Evolutionary conservation across 2,113 vertebrate genomes (phyloP).

Genomic region (Tupaia chinensis): DNA sequence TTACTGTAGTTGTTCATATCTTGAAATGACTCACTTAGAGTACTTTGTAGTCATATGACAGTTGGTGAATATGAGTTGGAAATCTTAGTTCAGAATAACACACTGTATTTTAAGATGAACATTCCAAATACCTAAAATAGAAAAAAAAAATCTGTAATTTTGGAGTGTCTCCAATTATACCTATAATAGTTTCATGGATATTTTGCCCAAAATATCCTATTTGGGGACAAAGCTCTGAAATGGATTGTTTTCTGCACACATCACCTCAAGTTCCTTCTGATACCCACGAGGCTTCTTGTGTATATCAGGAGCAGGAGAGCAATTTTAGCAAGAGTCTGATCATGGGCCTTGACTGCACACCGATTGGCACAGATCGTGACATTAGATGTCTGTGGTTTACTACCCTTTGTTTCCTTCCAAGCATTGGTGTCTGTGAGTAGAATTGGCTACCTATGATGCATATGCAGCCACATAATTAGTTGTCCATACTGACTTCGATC

Average conservation of each 20-base stretch:
- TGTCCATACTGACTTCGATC: neutral
- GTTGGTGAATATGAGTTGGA: neutral
- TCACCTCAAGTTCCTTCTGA: neutral
- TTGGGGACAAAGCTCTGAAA: neutral
- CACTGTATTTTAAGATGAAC: neutral
- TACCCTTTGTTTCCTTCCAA: neutral
- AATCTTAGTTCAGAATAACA: neutral
- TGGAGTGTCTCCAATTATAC: neutral
- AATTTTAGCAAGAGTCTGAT: neutral
- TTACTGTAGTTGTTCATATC: neutral
- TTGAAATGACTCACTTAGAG: neutral
- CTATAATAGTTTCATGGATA: neutral
- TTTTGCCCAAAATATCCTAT: constrained; percentile 5
- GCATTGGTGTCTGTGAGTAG: neutral
- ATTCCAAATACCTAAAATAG: neutral
- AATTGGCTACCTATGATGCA: neutral
- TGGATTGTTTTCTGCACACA: neutral
- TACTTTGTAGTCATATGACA: neutral
- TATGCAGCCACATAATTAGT: neutral
- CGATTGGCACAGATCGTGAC: neutral
- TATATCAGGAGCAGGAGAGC: neutral
- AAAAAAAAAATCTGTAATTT: neutral
- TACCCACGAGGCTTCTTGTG: neutral
- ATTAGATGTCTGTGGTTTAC: neutral
- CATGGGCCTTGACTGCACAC: neutral